Base-by-base conservation (phyloP, 1,140 invertebrate genomes). In the Neomicropteryx cornuta region DNA sequence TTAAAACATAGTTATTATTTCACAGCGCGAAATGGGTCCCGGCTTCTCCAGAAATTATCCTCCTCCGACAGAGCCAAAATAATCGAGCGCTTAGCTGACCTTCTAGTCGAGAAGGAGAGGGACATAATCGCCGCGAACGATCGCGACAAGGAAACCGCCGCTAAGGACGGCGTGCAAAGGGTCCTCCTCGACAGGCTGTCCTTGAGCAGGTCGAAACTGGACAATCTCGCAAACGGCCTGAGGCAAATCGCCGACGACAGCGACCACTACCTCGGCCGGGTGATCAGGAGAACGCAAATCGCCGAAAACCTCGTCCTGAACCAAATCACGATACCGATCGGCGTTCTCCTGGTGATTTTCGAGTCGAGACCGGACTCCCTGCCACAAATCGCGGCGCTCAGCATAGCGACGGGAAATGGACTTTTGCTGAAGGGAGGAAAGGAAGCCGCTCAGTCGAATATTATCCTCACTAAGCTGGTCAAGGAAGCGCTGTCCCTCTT, bases 311-410 rank as follows among this genome's bases (percentile, higher is more conserved):
- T 99, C 29, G 77, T 87, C 41, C 61, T 99, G 5, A 78, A 76
- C 36, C 92, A 99, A 67, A 77, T 97, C 18, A 97, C 96, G 0
- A 95, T 97, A 0, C 96, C 97, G 2, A 97, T 99, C 55, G 97
- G 97, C 2, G 92, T 98, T 2, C 68, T 99, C 3, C 62, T 99
- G 38, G 95, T 99, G 8, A 99, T 99, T 48, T 99, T 99, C 60
- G 96, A 99, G 68, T 97, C 95, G 1, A 73, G 96, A 34, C 96
- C 96, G 13, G 96, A 99, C 68, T 96, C 92, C 48, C 66, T 99
- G 21, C 95, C 95, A 0, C 96, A 99, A 73, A 88, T 98, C 22
- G 95, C 94, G 11, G 89, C 94, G 4, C 67, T 99, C 34, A 91
- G 95, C 1, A 94, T 99, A 58, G 88, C 91, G 43, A 96, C 91